Evolutionary conservation across 2,113 vertebrate genomes (phyloP), one percentile per base, ranked within the genome.

Genomic region (Arenaria interpres): DNA sequence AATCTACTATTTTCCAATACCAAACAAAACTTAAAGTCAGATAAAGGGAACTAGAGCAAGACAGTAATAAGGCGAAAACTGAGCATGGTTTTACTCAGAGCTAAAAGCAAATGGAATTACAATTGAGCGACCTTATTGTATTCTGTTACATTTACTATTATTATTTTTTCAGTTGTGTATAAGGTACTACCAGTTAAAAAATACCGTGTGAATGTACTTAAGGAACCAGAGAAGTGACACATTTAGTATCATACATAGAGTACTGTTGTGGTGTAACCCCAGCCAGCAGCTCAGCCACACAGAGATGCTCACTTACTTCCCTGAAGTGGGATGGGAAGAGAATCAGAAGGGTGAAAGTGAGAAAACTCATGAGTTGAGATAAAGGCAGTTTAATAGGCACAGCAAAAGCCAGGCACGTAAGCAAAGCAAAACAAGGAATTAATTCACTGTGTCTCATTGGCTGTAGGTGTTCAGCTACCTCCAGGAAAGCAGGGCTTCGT

Each of bases 381-480:
- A 46, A 53, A 53, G 21, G 14, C 6, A 33, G 5, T 45, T 91
- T 50, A 54, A 54, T 14, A 50, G 5, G 12, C n/a, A 64, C 80
- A 87, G 14, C 6, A 77, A 89, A 76, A 60, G 12, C 2, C 2
- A 11, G 4, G 2, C 12, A 4, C 2, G 3, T 6, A 72, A 25
- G 15, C 12, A 75, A 66, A 75, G 12, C 4, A 60, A 56, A 56
- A 13, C 7, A 25, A 16, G 4, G 17, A 88, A 43, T 56, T 62
- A 1, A 35, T 74, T 37, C 35, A 9, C 25, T 6, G 1, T 18
- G 81, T 46, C 6, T 25, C 20, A 2, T 6, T 1, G 4, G 21
- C 13, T 14, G 24, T 10, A 67, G 18, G 7, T 33, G 17, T 50
- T 66, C 30, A 53, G 5, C 10, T 23, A 37, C 30, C n/a, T 51